Evolutionary conservation across 1,140 invertebrate species (phyloP).

Genomic region (Rhizoglyphus robini): DNA sequence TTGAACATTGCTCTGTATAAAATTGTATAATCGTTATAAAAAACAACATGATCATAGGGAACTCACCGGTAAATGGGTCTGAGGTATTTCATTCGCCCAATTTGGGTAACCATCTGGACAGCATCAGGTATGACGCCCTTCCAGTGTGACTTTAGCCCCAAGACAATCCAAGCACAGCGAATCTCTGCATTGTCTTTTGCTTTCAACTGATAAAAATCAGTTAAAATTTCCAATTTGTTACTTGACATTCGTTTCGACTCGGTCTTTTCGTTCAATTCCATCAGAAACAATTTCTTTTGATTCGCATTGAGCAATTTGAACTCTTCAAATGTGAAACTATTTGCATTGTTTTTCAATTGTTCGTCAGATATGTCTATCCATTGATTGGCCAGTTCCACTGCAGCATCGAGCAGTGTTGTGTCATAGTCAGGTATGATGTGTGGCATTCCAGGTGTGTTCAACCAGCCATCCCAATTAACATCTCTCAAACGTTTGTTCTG

Average conservation of each 20-base stretch:
- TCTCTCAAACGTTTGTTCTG: conserved; percentile 26
- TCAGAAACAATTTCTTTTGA: conserved; percentile 58
- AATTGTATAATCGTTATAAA: too few relatives aligned
- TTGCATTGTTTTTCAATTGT: conserved; percentile 33
- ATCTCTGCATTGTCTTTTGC: conserved; percentile 61
- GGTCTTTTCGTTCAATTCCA: conserved; percentile 46
- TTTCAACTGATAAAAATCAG: conserved; percentile 52
- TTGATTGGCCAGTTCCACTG: conserved; percentile 42
- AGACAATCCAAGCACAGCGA: conserved; percentile 52
- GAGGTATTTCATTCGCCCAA: conserved; percentile 81
- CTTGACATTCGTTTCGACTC: not conserved
- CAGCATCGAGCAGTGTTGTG: conserved; percentile 48
- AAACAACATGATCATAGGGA: too few relatives aligned
- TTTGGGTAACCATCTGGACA: conserved; percentile 59
- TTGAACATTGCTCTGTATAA: conserved; percentile 62
- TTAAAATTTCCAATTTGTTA: conserved; percentile 44
- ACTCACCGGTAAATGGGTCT: conserved; percentile 71
- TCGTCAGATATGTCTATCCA: conserved; percentile 40
- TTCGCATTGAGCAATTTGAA: conserved; percentile 44
- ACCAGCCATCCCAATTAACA: conserved; percentile 75
- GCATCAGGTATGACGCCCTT: conserved; percentile 46
- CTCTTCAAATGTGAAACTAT: conserved; percentile 32
- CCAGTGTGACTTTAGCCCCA: conserved; percentile 58
- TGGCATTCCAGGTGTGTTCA: conserved; percentile 69
- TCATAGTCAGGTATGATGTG: conserved; percentile 67